Conservation (phyloP, 2,888 invertebrate species). For the Dasysyrphus tricinctus region DNA sequence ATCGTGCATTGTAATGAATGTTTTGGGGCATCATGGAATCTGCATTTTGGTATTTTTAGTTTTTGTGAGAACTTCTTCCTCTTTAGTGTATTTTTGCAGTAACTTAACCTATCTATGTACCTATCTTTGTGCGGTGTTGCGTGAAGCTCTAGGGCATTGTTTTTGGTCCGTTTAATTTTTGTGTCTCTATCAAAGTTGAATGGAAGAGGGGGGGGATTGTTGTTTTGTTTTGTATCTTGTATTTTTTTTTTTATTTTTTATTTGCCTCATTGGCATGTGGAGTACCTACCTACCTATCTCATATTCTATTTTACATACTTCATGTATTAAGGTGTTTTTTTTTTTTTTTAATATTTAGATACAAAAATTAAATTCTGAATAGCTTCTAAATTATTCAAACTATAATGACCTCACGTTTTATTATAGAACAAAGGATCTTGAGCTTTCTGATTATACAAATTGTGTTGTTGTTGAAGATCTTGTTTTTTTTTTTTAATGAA, state of each 20-base stretch:
- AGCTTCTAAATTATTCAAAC: not conserved
- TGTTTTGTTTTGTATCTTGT: slow-evolving; percentile 13
- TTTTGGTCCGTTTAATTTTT: slow-evolving; percentile 77
- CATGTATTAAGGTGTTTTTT: not conserved
- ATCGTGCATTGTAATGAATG: slow-evolving; percentile 62
- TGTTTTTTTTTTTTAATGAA: not conserved
- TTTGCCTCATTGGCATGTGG: not conserved
- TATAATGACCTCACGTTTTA: slow-evolving; percentile 16
- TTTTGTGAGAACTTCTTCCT: slow-evolving; percentile 68
- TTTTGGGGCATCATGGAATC: slow-evolving; percentile 72
- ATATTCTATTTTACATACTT: slow-evolving; percentile 46
- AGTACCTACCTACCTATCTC: slow-evolving; percentile 14
- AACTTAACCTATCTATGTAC: not conserved
- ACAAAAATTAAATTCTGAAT: not conserved
- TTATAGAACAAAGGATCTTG: slow-evolving; percentile 15
- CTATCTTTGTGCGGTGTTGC: slow-evolving; percentile 66
- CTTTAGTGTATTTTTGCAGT: slow-evolving; percentile 8
- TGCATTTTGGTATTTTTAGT: slow-evolving; percentile 37
- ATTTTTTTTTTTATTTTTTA: not conserved
- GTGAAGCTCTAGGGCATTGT: slow-evolving; percentile 77
- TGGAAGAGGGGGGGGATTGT: slow-evolving; percentile 3
- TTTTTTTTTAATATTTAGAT: not conserved
- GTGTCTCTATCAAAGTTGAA: slow-evolving; percentile 70
- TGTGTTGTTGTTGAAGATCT: not conserved
- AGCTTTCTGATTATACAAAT: not conserved